phyloP scores from a whole-genome alignment of 2,113 vertebrate species.

The Podiceps cristatus region DNA sequence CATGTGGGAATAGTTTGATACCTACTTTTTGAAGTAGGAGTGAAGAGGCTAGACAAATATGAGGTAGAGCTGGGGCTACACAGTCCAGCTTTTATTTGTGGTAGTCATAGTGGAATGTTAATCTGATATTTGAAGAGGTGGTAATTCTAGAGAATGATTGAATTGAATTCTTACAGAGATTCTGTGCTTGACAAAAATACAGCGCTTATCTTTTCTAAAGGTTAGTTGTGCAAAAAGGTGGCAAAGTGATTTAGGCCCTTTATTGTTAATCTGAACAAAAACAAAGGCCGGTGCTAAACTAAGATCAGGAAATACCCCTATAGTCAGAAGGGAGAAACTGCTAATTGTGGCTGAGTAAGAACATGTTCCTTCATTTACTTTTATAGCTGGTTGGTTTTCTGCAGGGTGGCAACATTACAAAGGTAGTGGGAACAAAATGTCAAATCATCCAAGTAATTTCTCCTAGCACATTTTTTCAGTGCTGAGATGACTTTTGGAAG shows the following conservation, averaged over 20 bases:
- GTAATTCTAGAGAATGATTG: neutral
- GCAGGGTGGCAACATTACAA: neutral
- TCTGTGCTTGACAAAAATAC: neutral
- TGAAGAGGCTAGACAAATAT: neutral
- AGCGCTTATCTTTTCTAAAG: slow-evolving; percentile 24
- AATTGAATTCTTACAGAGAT: neutral
- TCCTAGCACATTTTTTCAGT: neutral
- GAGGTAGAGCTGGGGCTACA: neutral
- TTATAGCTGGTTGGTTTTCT: slow-evolving; percentile 42
- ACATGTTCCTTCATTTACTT: neutral
- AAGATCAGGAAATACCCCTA: slow-evolving; percentile 49
- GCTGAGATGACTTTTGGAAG: neutral
- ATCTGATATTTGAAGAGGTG: neutral
- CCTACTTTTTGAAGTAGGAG: neutral
- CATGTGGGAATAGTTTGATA: neutral
- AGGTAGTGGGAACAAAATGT: slow-evolving; percentile 24
- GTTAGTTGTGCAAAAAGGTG: slow-evolving; percentile 44
- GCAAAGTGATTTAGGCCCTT: slow-evolving; percentile 13
- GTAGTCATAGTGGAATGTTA: neutral
- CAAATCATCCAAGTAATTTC: neutral
- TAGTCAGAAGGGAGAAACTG: slow-evolving; percentile 41
- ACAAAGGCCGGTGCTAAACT: slow-evolving; percentile 44
- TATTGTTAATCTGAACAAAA: slow-evolving; percentile 42
- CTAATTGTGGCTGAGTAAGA: neutral
- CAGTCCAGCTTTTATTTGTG: neutral